Conservation (phyloP, 2,113 vertebrate species). For the Ivindomyrus marchei region DNA sequence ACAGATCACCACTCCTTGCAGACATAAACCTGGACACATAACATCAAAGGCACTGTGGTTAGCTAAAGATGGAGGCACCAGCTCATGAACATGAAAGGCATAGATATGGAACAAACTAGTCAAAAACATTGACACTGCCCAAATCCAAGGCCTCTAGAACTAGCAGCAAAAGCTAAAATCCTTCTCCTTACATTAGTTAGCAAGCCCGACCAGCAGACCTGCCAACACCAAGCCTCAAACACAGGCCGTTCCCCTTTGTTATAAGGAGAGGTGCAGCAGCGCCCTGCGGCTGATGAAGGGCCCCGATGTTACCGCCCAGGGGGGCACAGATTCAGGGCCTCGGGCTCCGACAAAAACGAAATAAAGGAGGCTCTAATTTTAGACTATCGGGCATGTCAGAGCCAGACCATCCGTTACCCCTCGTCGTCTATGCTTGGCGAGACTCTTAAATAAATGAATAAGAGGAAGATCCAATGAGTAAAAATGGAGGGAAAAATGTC, state of each 20-base stretch:
- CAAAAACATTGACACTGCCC: background rate
- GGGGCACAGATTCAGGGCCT: background rate
- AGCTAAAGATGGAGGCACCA: background rate
- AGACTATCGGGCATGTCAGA: background rate
- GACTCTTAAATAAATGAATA: background rate
- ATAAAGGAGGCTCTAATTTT: background rate
- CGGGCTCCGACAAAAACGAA: background rate
- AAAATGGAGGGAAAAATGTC: background rate
- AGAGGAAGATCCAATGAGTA: background rate
- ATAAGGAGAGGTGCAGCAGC: background rate
- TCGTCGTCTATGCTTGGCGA: background rate
- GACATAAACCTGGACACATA: background rate
- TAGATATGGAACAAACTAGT: background rate
- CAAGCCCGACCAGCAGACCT: background rate
- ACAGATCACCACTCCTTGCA: background rate
- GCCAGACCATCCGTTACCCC: background rate
- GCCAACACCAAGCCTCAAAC: background rate
- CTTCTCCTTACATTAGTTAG: background rate
- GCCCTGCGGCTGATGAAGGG: background rate
- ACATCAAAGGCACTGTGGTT: background rate
- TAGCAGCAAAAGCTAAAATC: background rate
- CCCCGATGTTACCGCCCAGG: background rate
- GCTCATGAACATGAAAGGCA: background rate
- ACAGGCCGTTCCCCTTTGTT: background rate
- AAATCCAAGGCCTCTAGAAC: background rate